A percentile compares a stretch with the other conserved stretches of the same genome.
phyloP scores from a whole-genome alignment of 2,888 invertebrate genomes.

The Cheilosia vulpina region DNA sequence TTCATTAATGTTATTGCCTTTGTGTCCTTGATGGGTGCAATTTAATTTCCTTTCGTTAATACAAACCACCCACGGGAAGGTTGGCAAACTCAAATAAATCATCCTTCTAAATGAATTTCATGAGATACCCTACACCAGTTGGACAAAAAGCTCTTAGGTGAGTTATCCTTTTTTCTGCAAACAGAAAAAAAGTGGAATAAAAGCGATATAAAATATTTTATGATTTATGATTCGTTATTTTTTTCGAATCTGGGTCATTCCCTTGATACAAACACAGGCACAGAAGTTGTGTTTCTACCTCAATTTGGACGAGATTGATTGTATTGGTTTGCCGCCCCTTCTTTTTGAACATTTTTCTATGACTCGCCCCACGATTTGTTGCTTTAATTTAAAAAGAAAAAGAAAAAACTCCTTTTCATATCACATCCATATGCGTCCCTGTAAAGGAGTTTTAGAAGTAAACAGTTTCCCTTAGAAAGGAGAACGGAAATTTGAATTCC shows the following conservation, averaged over 20 bases:
- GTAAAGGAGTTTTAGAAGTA: conserved; percentile 16
- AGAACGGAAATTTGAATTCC: conserved; percentile 9
- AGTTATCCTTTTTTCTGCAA: background rate
- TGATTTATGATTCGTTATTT: conserved; percentile 38
- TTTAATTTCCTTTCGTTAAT: conserved; percentile 43
- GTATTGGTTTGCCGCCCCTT: conserved; percentile 1
- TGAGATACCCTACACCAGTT: background rate
- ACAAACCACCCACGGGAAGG: background rate
- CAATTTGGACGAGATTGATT: conserved; percentile 25
- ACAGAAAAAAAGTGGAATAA: background rate
- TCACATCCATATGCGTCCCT: background rate
- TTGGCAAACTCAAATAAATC: conserved; percentile 38
- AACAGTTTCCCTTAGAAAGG: conserved; percentile 29
- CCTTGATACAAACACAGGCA: background rate
- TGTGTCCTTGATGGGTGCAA: conserved; percentile 43
- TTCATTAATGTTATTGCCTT: conserved; percentile 47
- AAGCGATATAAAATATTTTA: conserved; percentile 28
- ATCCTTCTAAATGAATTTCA: background rate
- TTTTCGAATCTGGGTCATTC: conserved; percentile 47
- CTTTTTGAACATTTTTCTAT: background rate
- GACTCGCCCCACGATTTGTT: background rate
- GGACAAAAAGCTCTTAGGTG: conserved; percentile 4
- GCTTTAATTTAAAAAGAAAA: background rate
- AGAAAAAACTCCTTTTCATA: too few relatives aligned
- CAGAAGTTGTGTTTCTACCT: background rate